Evolutionary conservation across 23 tunicate species (phyloP), one percentile per base, ranked within the genome.

Genomic region (Aplidium turbinatum): DNA sequence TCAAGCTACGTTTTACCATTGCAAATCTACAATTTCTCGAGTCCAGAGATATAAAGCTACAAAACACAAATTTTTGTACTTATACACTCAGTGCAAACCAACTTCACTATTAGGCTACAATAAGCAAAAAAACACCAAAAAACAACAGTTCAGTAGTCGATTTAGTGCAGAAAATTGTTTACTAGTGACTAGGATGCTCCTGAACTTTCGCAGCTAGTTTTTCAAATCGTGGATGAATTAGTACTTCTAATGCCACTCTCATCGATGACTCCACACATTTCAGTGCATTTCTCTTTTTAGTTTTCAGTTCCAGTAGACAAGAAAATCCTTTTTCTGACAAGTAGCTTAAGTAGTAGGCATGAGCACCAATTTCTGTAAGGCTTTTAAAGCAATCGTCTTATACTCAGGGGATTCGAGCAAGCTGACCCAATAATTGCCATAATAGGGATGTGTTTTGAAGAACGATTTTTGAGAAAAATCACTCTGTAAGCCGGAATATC

Each of bases 131-230:
- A n/a, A 62, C 35, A n/a, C n/a, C 61, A 26, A 62, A 30, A 29
- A 62, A 30, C 4, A 62, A 62, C 69, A 62, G 69, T 62, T 62
- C 11, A 62, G 38, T 26, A 62, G 38, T 62, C 57, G 23, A 54
- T 54, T 54, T 54, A 54, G 22, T 67, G 73, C 57, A 11, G 57
- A 38, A 67, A 11, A n/a, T n/a, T n/a, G n/a, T n/a, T n/a, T n/a
- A n/a, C n/a, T n/a, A n/a, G 61, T 69, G 75, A 69, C 75, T 69
- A 40, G 57, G 75, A 5, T 69, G 75, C 57, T 69, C 75, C 75
- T 69, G 75, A 69, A 46, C 57, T 69, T 39, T 40, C 3, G 57
- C 57, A 40, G 46, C 31, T 46, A 69, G 57, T 69, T 69, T 69
- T 69, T 69, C 75, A 69, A 69, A 72, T 50, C 78, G 78, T 29